phyloP scores from a whole-genome alignment of 2,888 invertebrate species.

The Masnerella sp. region DNA sequence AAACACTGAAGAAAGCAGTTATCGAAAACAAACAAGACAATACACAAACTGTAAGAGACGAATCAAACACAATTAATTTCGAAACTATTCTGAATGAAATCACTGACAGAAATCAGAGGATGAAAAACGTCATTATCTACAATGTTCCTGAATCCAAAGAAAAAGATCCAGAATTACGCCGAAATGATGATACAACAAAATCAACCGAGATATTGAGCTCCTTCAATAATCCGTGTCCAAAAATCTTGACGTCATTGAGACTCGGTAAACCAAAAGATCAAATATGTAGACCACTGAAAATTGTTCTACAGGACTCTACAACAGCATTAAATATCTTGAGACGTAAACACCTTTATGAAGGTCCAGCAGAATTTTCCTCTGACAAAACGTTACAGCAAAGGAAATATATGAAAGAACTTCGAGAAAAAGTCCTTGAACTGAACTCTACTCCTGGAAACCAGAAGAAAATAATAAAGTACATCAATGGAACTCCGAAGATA shows the following conservation, averaged over 20 bases:
- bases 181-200: neutral
- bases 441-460: neutral
- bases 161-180: neutral
- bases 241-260: neutral
- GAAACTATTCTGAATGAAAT: too few species aligned
- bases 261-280: neutral
- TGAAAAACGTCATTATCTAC: too few species aligned
- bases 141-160: too few species aligned
- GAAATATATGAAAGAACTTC: slow-evolving; percentile 1
- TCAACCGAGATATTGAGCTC: neutral
- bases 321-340: slow-evolving; percentile 10
- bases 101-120: too few species aligned
- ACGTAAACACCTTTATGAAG: slow-evolving; percentile 3
- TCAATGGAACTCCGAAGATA: slow-evolving; percentile 1
- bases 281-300: neutral
- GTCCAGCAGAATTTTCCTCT: slow-evolving; percentile 2
- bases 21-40: too few species aligned
- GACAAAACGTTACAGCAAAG: slow-evolving; percentile 11
- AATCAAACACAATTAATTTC: too few species aligned
- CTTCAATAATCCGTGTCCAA: neutral
- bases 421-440: neutral
- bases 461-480: slow-evolving; percentile 7
- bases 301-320: neutral
- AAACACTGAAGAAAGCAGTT: too few species aligned
- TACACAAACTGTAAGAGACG: too few species aligned